Evolutionary conservation across 2,888 invertebrate genomes (phyloP), one percentile per base, ranked within the genome.

Genomic region (Euzetes globulus): DNA sequence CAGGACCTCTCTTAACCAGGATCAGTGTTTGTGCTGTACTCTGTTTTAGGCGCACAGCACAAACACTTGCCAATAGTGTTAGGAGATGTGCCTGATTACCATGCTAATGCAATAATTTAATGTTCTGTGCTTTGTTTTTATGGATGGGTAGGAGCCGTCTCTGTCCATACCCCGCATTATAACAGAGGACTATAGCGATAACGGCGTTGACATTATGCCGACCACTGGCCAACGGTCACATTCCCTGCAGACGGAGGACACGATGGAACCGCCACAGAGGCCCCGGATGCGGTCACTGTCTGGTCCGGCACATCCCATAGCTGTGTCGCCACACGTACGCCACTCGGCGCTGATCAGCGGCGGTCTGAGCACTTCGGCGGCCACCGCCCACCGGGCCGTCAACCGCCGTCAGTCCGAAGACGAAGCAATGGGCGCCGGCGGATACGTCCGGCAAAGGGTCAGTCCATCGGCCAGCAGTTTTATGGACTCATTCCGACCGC

Each of bases 401-500:
- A 73, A 27, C 17, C n/a, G 73, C n/a, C 65, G 73, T 11, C 73
- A 73, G 15, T 22, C 22, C 1, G 73, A 73, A 15, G 73, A 73
- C 45, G 65, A 68, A n/a, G 25, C 37, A 2, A 1, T 37, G n/a
- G n/a, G n/a, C 2, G 15, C 11, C 50, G 17, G 19, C 9, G 6
- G 19, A 0, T 73, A 65, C 19, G 3, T 73, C 15, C 9, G 73
- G 17, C 55, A 52, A 25, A 29, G 77, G 25, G 75, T 76, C 55
- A 78, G 78, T 63, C 78, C 78, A 1, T 76, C 76, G 3, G 41
- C 76, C 25, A 72, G 76, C 11, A 73, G 80, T 27, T 85, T 92
- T 78, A 88, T 92, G 80, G 91, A 92, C 82, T 90, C 91, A 55
- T 91, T 92, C 81, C 85, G 91, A 79, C 89, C 88, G 71, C 86